Percentiles rank a stretch among this genome's conserved stretches.
These are phyloP conservation scores for Bubalus kerabau DNA, from an alignment of 2,113 vertebrate genomes.

Conservation along the genomic window DNA sequence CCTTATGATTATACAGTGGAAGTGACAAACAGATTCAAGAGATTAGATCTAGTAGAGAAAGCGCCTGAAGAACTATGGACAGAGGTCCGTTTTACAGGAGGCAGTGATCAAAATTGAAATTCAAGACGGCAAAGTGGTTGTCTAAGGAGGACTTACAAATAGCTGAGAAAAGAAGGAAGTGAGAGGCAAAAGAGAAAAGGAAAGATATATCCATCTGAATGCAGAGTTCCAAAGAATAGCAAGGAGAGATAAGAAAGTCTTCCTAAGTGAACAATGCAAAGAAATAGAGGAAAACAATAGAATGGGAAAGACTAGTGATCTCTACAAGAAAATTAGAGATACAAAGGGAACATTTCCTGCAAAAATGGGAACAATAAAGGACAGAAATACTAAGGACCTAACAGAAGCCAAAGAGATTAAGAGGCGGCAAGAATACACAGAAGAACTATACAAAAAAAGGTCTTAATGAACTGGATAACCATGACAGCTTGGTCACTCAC, in stretches of 20 bases:
- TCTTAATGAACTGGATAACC: neutral
- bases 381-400: neutral
- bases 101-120: neutral
- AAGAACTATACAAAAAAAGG: neutral
- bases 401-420: neutral
- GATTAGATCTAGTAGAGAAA: neutral
- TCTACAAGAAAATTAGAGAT: neutral
- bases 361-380: neutral
- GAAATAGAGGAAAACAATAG: neutral
- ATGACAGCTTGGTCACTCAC: neutral
- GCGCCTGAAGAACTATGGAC: neutral
- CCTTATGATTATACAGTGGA: neutral
- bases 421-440: neutral
- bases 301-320: neutral
- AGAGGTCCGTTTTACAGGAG: neutral
- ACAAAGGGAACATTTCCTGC: neutral
- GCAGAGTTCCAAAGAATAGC: neutral
- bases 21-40: neutral
- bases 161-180: neutral
- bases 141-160: neutral
- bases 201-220: neutral
- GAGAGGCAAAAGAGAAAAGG: neutral
- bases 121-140: neutral
- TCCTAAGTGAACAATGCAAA: neutral
- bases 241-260: neutral